A percentile compares a stretch with the other conserved stretches of the same genome.
phyloP scores from a whole-genome alignment of 2,113 vertebrate genomes.

The Phalacrocorax brasilianus region DNA sequence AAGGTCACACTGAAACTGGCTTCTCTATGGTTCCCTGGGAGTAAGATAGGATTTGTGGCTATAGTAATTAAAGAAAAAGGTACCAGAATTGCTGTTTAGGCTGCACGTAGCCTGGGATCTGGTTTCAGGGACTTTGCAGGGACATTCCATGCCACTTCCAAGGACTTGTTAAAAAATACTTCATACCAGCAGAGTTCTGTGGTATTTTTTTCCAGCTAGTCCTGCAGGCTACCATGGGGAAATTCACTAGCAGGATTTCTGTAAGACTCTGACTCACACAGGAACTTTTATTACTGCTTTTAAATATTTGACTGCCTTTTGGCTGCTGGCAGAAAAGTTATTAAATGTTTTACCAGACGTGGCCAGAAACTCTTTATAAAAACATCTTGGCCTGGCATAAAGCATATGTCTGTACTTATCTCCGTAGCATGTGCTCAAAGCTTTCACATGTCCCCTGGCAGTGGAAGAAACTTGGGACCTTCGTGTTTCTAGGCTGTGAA shows the following conservation, averaged over 20 bases:
- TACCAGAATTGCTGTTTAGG: not conserved
- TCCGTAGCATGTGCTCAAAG: slow-evolving; percentile 7
- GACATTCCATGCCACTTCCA: not conserved
- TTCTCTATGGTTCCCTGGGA: not conserved
- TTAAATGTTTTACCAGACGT: slow-evolving; percentile 56
- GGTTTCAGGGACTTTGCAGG: not conserved
- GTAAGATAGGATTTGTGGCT: not conserved
- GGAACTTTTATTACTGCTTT: slow-evolving; percentile 49
- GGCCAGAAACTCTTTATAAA: slow-evolving; percentile 44
- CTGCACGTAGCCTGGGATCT: not conserved
- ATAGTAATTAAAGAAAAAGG: not conserved
- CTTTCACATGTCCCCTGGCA: slow-evolving; percentile 17
- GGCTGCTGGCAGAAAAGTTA: slow-evolving; percentile 21
- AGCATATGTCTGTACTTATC: slow-evolving; percentile 43
- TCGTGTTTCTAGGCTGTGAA: not conserved
- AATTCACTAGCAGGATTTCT: slow-evolving; percentile 21
- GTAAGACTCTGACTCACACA: not conserved
- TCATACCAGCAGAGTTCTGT: not conserved
- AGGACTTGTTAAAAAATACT: slow-evolving; percentile 11
- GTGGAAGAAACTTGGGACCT: slow-evolving; percentile 17
- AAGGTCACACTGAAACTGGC: not conserved
- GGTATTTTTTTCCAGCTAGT: not conserved
- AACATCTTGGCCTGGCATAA: not conserved
- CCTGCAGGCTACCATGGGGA: slow-evolving; percentile 26
- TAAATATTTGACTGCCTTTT: slow-evolving; percentile 44